Percentiles rank a stretch among this genome's conserved stretches.
Evolutionary conservation across 2,113 vertebrate species (phyloP).

Genomic region (Brachypteracias leptosomus): DNA sequence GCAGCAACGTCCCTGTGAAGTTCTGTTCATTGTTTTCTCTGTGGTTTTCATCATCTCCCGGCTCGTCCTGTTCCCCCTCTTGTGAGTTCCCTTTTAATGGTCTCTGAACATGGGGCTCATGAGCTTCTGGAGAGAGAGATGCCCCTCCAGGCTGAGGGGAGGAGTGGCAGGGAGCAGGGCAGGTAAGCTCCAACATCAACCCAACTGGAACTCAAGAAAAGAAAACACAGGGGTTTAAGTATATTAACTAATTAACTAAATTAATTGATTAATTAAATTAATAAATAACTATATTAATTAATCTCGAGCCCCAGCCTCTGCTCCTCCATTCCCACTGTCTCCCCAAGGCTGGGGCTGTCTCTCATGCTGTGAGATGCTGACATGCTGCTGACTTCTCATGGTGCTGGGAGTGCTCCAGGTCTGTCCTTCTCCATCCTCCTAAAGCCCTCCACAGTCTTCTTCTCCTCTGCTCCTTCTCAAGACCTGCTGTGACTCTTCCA

Average conservation of each 20-base stretch:
- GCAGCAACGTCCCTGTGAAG: constrained; percentile 72
- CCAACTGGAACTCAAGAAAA: neutral
- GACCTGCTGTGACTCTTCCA: neutral
- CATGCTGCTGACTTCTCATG: neutral
- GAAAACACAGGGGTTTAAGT: neutral
- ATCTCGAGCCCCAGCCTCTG: neutral
- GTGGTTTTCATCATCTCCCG: constrained; percentile 77
- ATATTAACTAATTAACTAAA: neutral
- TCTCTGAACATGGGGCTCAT: too few species aligned
- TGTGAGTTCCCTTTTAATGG: constrained; percentile 38
- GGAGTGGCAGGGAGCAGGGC: neutral
- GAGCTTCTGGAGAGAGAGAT: neutral
- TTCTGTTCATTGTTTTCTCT: constrained; percentile 74
- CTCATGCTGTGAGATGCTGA: neutral
- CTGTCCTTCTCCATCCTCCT: neutral
- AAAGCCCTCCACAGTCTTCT: neutral
- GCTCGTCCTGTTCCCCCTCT: constrained; percentile 78
- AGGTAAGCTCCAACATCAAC: neutral
- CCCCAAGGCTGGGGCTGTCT: neutral
- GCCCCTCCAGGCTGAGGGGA: neutral
- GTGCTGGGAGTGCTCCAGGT: neutral
- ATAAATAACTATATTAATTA: neutral
- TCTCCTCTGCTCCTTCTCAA: neutral
- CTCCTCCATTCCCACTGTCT: neutral
- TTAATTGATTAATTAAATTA: too few species aligned